phyloP scores from a whole-genome alignment of 2,888 invertebrate species.

The Acleris cristana region DNA sequence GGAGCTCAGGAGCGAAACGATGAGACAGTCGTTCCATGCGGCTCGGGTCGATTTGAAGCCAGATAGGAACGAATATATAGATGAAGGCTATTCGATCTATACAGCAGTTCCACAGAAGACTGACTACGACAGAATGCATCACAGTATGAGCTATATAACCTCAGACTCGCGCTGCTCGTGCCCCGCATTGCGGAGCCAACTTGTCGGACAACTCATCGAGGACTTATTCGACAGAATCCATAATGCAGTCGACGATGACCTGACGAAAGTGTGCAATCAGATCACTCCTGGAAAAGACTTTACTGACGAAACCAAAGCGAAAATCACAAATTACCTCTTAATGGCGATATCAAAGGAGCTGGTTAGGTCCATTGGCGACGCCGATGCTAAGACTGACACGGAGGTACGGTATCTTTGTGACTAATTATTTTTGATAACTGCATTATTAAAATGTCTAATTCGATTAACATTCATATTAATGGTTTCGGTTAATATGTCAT shows the following conservation, averaged over 20 bases:
- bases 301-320: slow-evolving; percentile 74
- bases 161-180: slow-evolving; percentile 74
- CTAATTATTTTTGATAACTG: slow-evolving; percentile 53
- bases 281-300: slow-evolving; percentile 63
- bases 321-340: slow-evolving; percentile 79
- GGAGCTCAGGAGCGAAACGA: slow-evolving; percentile 73
- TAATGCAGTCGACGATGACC: slow-evolving; percentile 70
- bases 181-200: slow-evolving; percentile 75
- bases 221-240: slow-evolving; percentile 77
- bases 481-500: slow-evolving; percentile 31
- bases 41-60: slow-evolving; percentile 75
- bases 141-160: slow-evolving; percentile 77
- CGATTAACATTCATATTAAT: slow-evolving; percentile 32
- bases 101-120: slow-evolving; percentile 78
- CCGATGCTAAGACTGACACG: slow-evolving; percentile 80
- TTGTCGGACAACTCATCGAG: slow-evolving; percentile 77
- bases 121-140: slow-evolving; percentile 77
- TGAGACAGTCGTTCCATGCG: slow-evolving; percentile 73
- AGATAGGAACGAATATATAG: slow-evolving; percentile 75
- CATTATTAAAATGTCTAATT: slow-evolving; percentile 33
- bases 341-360: slow-evolving; percentile 82
- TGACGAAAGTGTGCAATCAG: slow-evolving; percentile 70
- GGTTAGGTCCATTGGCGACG: slow-evolving; percentile 79
- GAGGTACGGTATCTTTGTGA: slow-evolving; percentile 72
- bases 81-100: slow-evolving; percentile 78